These are phyloP conservation scores for Sebastes taczanowskii DNA, from an alignment of 2,797 vertebrate genomes.

Conservation along the genomic window DNA sequence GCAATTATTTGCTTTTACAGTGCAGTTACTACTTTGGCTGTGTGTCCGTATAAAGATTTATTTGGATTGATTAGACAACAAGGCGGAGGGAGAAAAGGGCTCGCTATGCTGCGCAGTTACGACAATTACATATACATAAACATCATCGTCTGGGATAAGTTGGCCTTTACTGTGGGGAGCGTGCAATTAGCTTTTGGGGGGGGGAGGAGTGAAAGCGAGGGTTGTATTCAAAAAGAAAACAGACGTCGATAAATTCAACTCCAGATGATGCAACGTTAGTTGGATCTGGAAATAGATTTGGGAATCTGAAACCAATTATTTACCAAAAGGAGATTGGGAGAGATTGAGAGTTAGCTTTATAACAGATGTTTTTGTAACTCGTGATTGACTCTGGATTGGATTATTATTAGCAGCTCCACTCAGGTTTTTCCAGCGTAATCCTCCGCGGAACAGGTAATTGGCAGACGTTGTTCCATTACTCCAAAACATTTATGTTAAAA, in stretches of 20 bases:
- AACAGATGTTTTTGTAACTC: slow-evolving; percentile 74
- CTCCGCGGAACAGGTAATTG: slow-evolving; percentile 59
- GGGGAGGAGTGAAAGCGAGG: slow-evolving; percentile 40
- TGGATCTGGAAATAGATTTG: slow-evolving; percentile 69
- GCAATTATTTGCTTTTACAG: slow-evolving; percentile 73
- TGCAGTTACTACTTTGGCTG: slow-evolving; percentile 60
- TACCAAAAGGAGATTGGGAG: slow-evolving; percentile 61
- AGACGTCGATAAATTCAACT: slow-evolving; percentile 61
- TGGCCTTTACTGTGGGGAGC: slow-evolving; percentile 56
- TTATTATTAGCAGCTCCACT: slow-evolving; percentile 66
- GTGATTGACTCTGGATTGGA: slow-evolving; percentile 64
- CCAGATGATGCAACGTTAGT: slow-evolving; percentile 66
- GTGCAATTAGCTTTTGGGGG: slow-evolving; percentile 47
- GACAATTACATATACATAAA: slow-evolving; percentile 63
- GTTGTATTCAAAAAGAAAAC: slow-evolving; percentile 65
- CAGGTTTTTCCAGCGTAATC: slow-evolving; percentile 51
- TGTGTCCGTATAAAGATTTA: slow-evolving; percentile 54
- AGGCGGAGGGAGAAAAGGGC: slow-evolving; percentile 35
- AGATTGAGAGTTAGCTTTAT: slow-evolving; percentile 61
- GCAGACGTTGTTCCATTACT: slow-evolving; percentile 43
- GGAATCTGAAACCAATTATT: slow-evolving; percentile 75
- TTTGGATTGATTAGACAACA: slow-evolving; percentile 71
- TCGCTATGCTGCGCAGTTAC: slow-evolving; percentile 41
- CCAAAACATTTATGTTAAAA: slow-evolving; percentile 49
- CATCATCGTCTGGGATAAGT: slow-evolving; percentile 65